phyloP scores from a whole-genome alignment of 2,888 invertebrate species.

The Rhingia rostrata region DNA sequence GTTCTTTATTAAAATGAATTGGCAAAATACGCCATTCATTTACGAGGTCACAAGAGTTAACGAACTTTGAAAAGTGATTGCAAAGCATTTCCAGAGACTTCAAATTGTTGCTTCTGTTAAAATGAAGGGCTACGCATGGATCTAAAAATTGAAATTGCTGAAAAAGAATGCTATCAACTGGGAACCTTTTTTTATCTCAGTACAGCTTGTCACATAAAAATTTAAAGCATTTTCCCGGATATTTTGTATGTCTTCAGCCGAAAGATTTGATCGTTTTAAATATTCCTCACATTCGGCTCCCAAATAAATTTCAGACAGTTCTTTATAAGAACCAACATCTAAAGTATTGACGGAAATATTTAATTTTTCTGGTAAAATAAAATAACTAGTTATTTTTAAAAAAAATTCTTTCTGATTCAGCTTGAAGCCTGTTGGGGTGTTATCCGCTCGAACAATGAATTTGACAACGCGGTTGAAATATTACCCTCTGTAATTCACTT shows the following conservation, averaged over 20 bases:
- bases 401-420: too few species aligned
- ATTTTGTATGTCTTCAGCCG: background rate
- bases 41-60: background rate
- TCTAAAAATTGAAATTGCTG: background rate
- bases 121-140: background rate
- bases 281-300: background rate
- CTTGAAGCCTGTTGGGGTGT: too few species aligned
- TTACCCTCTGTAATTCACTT: too few species aligned
- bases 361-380: background rate
- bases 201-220: background rate
- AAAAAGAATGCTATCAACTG: background rate
- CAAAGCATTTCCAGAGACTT: background rate
- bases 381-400: background rate
- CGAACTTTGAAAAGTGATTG: background rate
- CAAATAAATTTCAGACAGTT: background rate
- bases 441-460: too few species aligned
- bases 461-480: too few species aligned
- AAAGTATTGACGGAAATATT: slow-evolving; percentile 1
- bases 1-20: background rate
- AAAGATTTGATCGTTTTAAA: background rate
- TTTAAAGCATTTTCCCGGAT: background rate
- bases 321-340: background rate
- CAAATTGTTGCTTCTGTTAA: background rate
- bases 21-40: background rate
- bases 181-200: slow-evolving; percentile 1